These are phyloP conservation scores for Tadarida brasiliensis DNA, from an alignment of 2,797 vertebrate genomes.

Conservation along the genomic window DNA sequence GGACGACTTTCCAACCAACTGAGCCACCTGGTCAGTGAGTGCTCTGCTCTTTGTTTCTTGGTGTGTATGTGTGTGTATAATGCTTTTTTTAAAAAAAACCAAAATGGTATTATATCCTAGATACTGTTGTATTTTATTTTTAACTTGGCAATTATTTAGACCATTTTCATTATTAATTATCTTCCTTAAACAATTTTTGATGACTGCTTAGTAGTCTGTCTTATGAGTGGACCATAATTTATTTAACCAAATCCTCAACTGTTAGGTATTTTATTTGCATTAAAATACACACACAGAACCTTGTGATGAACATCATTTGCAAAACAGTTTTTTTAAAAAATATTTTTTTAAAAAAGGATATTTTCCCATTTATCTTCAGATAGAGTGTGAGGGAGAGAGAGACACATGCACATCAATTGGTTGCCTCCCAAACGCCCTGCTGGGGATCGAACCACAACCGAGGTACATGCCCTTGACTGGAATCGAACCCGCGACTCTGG, in stretches of 20 bases:
- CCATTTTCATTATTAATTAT: not conserved
- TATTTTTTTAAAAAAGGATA: not conserved
- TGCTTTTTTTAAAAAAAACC: not conserved
- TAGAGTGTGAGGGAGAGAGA: too few relatives aligned
- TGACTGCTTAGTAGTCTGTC: not conserved
- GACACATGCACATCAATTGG: too few relatives aligned
- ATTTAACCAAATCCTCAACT: not conserved
- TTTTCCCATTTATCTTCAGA: too few relatives aligned
- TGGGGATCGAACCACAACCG: too few relatives aligned
- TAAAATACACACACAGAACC: not conserved
- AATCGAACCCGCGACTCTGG: too few relatives aligned
- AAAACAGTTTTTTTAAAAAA: not conserved
- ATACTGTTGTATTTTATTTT: not conserved
- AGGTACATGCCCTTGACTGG: too few relatives aligned
- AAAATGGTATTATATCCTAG: not conserved
- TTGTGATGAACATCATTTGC: not conserved
- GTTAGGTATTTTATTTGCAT: not conserved
- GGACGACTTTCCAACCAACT: too few relatives aligned
- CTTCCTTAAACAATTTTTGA: not conserved
- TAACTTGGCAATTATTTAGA: slow-evolving; percentile 19
- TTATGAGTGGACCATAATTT: not conserved
- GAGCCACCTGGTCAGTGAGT: too few relatives aligned
- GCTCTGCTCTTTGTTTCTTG: too few relatives aligned
- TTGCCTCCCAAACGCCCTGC: too few relatives aligned
- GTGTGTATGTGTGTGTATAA: too few relatives aligned